Percentiles rank a stretch among this genome's conserved stretches.
Conservation (phyloP, 2,888 invertebrate species). For the Diarsia brunnea region DNA sequence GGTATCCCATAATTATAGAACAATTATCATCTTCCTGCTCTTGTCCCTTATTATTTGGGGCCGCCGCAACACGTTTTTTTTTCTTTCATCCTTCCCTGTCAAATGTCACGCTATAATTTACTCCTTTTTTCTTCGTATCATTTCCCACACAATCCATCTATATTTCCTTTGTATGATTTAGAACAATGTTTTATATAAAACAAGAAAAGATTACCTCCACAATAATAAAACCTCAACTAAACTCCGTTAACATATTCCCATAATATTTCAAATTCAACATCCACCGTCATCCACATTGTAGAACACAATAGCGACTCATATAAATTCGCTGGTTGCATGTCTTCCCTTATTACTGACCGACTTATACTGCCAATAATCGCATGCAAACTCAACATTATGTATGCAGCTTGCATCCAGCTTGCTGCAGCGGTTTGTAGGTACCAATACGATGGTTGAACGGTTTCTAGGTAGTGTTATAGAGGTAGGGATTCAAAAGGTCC, state of each 20-base stretch:
- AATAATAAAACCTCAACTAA: neutral
- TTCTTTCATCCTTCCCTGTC: too few species aligned
- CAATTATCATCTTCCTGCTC: too few species aligned
- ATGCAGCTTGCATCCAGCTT: constrained; percentile 67
- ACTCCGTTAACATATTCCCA: constrained; percentile 21
- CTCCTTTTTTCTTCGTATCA: too few species aligned
- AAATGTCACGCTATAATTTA: too few species aligned
- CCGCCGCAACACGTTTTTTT: too few species aligned
- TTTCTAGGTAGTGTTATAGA: constrained; percentile 29
- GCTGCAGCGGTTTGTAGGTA: constrained; percentile 45
- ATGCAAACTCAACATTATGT: constrained; percentile 74
- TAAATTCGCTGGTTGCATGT: constrained; percentile 61
- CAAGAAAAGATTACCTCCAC: constrained; percentile 12
- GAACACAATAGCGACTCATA: constrained; percentile 43
- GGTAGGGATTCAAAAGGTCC: constrained; percentile 25
- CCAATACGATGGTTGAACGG: constrained; percentile 40
- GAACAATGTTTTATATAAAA: neutral
- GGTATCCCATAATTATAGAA: too few species aligned
- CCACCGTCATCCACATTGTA: constrained; percentile 19
- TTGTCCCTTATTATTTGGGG: too few species aligned
- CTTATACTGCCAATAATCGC: constrained; percentile 70
- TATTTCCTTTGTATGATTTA: too few species aligned
- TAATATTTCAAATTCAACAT: constrained; percentile 38
- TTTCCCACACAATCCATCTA: too few species aligned
- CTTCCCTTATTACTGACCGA: constrained; percentile 62